phyloP scores from a whole-genome alignment of 2,113 vertebrate species.

The Gopherus flavomarginatus region DNA sequence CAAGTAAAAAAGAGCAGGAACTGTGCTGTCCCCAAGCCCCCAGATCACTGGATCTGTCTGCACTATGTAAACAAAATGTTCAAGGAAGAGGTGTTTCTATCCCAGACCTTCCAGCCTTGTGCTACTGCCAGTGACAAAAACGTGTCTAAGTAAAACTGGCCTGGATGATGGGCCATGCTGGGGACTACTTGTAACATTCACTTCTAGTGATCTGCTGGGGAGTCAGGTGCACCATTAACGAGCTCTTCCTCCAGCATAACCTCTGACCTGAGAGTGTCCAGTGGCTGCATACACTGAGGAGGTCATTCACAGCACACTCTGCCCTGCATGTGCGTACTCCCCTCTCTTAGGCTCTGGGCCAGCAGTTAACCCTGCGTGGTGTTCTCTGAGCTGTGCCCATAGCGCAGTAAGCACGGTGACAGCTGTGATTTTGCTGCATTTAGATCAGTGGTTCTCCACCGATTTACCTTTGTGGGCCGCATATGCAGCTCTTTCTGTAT shows the following conservation, averaged over 20 bases:
- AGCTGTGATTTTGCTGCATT: background rate
- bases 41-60: background rate
- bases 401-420: background rate
- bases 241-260: background rate
- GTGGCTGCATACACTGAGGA: too few species aligned
- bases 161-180: background rate
- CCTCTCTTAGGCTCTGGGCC: background rate
- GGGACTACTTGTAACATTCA: background rate
- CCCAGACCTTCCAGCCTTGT: background rate
- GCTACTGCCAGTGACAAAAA: background rate
- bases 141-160: background rate
- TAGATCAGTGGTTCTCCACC: too few species aligned
- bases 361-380: background rate
- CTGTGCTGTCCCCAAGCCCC: background rate
- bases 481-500: too few species aligned
- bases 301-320: background rate
- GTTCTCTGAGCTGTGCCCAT: background rate
- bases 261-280: background rate
- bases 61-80: background rate
- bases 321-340: accelerated
- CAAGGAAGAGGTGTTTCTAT: background rate
- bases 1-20: background rate
- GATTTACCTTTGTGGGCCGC: too few species aligned
- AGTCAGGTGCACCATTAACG: background rate
- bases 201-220: background rate